A percentile compares a stretch with the other conserved stretches of the same genome.
These are phyloP conservation scores for Lates japonicus DNA, from an alignment of 2,797 vertebrate genomes.

Conservation along the genomic window DNA sequence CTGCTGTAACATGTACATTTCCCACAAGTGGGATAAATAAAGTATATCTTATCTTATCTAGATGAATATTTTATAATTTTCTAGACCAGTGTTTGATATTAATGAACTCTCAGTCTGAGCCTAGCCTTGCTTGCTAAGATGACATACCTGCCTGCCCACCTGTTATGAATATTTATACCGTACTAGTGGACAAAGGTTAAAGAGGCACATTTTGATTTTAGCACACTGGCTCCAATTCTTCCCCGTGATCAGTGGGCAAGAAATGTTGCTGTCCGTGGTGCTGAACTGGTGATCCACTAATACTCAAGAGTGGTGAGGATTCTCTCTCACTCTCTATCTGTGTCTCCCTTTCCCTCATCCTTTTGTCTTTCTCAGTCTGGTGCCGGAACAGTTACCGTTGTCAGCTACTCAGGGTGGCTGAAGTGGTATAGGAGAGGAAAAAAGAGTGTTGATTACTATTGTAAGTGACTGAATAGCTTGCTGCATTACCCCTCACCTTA, in stretches of 20 bases:
- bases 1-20: too few species aligned
- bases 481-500: slow-evolving; percentile 37
- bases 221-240: slow-evolving; percentile 26
- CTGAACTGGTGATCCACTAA: slow-evolving; percentile 62
- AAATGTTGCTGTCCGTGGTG: slow-evolving; percentile 76
- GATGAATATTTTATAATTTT: slow-evolving; percentile 69
- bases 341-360: background rate
- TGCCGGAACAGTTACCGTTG: slow-evolving; percentile 19
- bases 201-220: slow-evolving; percentile 57
- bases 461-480: slow-evolving; percentile 47
- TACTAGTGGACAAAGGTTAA: slow-evolving; percentile 64
- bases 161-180: slow-evolving; percentile 72
- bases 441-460: slow-evolving; percentile 37
- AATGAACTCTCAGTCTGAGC: slow-evolving; percentile 64
- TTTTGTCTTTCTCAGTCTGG: slow-evolving; percentile 23
- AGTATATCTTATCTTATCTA: too few species aligned
- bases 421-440: slow-evolving; percentile 1
- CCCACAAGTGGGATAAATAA: too few species aligned
- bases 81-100: slow-evolving; percentile 67
- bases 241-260: slow-evolving; percentile 37
- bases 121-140: slow-evolving; percentile 55
- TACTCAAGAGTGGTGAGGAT: background rate
- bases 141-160: slow-evolving; percentile 62
- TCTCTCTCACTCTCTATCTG: slow-evolving; percentile 6
- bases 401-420: slow-evolving; percentile 10